Evolutionary conservation across 2,113 vertebrate genomes (phyloP).

Genomic region (Lucifuga dentata): DNA sequence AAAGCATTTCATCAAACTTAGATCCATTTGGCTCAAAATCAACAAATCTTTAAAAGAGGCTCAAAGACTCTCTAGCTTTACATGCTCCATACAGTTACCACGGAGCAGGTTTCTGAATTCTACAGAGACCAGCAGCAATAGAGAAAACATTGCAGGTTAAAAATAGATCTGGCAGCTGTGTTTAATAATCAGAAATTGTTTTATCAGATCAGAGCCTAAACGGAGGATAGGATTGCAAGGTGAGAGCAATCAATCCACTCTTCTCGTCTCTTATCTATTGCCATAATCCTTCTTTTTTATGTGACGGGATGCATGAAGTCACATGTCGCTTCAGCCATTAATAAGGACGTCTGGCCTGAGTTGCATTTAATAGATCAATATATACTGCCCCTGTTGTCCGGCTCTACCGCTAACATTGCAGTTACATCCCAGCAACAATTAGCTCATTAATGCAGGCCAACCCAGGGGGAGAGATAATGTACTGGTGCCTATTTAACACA

Average conservation of each 20-base stretch:
- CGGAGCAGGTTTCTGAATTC: no score
- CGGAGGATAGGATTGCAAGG: constrained; percentile 13
- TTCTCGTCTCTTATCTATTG: background rate
- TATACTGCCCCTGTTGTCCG: constrained; percentile 16
- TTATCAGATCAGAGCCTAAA: constrained; percentile 17
- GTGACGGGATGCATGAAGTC: constrained; percentile 14
- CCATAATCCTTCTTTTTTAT: constrained; percentile 19
- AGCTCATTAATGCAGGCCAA: constrained; percentile 52
- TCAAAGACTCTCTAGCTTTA: no score
- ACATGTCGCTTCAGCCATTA: constrained; percentile 34
- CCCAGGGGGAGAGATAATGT: constrained; percentile 42
- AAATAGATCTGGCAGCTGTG: background rate
- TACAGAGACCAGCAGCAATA: background rate
- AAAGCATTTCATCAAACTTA: no score
- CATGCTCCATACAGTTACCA: no score
- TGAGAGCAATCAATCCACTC: constrained; percentile 8
- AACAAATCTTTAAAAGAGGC: no score
- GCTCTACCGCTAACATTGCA: constrained; percentile 50
- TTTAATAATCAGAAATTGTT: background rate
- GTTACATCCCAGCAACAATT: constrained; percentile 65
- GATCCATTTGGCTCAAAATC: no score
- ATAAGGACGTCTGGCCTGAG: constrained; percentile 43
- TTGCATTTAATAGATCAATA: constrained; percentile 63
- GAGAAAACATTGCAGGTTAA: background rate
- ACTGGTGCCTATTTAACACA: constrained; percentile 32